These are phyloP conservation scores for Hestina assimilis DNA, from an alignment of 1,140 invertebrate species.

Conservation along the genomic window DNA sequence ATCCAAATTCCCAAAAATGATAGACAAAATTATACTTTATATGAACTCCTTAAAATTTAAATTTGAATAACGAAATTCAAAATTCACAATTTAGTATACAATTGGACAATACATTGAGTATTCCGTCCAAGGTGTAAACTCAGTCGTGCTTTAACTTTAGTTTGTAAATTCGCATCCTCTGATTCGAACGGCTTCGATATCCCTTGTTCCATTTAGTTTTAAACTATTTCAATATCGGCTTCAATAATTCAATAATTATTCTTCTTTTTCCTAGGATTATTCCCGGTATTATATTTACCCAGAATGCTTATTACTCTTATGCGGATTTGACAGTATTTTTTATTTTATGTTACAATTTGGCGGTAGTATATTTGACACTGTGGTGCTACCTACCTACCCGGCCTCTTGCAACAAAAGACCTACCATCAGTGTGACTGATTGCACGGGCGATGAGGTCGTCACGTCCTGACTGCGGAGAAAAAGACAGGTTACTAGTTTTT, in stretches of 20 bases:
- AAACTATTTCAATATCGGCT: slow-evolving; percentile 16
- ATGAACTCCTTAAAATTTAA: background rate
- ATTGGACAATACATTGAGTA: slow-evolving; percentile 11
- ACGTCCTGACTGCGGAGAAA: too few species aligned
- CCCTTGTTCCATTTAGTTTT: slow-evolving; percentile 3
- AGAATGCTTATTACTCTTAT: too few species aligned
- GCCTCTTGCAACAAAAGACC: too few species aligned
- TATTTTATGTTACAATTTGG: too few species aligned
- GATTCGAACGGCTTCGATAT: slow-evolving; percentile 11
- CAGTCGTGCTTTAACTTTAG: background rate
- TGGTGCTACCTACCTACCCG: too few species aligned
- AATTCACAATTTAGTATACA: slow-evolving; percentile 1
- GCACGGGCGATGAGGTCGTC: too few species aligned
- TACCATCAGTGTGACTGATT: too few species aligned
- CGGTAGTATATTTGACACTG: too few species aligned
- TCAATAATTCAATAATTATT: background rate
- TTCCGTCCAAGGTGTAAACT: slow-evolving; percentile 8
- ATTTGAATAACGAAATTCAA: background rate
- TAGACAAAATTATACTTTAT: background rate
- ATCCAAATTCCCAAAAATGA: background rate
- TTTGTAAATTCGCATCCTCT: slow-evolving; percentile 4
- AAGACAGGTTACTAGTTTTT: too few species aligned
- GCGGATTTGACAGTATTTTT: too few species aligned
- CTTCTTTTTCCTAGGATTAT: too few species aligned
- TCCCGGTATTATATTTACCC: too few species aligned